Conservation (phyloP, 2,888 invertebrate genomes). For the Odontomyia ornata region DNA sequence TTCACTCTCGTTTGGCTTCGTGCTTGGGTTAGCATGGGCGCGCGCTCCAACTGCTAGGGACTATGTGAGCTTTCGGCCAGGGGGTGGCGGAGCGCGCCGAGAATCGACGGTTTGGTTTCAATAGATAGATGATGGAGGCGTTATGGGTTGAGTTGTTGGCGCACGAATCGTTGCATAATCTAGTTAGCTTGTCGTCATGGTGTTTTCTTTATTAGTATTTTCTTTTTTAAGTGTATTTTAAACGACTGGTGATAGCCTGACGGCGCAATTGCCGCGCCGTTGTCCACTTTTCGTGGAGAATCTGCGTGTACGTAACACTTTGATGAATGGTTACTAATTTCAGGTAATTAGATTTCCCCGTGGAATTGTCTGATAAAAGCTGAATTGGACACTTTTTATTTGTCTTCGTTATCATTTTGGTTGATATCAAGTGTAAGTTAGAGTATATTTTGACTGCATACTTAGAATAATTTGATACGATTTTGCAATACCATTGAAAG, state of each 20-base stretch:
- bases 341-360: not conserved
- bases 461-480: too few relatives aligned
- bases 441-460: too few relatives aligned
- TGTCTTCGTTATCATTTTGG: too few relatives aligned
- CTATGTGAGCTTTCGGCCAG: not conserved
- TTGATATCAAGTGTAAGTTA: too few relatives aligned
- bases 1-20: constrained; percentile 58
- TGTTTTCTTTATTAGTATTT: constrained; percentile 23
- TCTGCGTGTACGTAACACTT: not conserved
- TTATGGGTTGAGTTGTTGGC: constrained; percentile 11
- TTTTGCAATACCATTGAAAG: too few relatives aligned
- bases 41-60: constrained; percentile 15
- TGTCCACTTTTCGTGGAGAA: not conserved
- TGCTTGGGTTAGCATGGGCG: constrained; percentile 26
- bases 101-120: not conserved
- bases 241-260: not conserved
- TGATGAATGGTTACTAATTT: not conserved
- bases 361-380: too few relatives aligned
- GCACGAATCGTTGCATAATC: constrained; percentile 42
- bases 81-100: not conserved
- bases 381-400: too few relatives aligned
- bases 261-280: not conserved
- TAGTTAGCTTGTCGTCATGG: constrained; percentile 17
- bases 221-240: constrained; percentile 17
- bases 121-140: constrained; percentile 26